Base-by-base conservation (phyloP, 2,888 invertebrate genomes). In the Noctua janthe region DNA sequence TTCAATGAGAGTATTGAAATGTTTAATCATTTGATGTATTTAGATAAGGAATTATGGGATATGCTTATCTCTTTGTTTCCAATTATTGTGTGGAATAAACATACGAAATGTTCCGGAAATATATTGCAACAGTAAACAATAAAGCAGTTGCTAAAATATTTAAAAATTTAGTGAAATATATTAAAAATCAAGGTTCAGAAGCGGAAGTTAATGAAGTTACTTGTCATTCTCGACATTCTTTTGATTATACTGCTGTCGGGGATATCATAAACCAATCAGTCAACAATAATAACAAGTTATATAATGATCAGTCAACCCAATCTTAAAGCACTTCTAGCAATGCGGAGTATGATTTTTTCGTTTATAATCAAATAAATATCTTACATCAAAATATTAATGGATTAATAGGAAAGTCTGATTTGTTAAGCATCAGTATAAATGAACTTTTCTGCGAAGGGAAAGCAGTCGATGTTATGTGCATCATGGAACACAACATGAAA, bases 321-420 rank as follows among this genome's bases (percentile, higher is more conserved):
- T 29, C 62, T 62, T 29, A 62, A 29, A 15, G 35, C 29, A 62
- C 29, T 62, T 29, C 62, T 62, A 29, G 29, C 62, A 29, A 62
- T 29, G 29, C 13, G 15, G 62, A 62, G 13, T 6, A 62, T 62
- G 49, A 49, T 62, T 62, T 62, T 62, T 62, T 62, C 62, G 62
- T 62, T 35, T 62, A 62, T 62, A 29, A 29, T 29, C 29, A 29
- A 29, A 29, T 29, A 29, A 29, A 29, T 29, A 29, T 29, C 29
- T 29, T 64, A 35, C 64, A 64, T 64, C 64, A 64, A 35, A 64
- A 64, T 64, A 64, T 64, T 17, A 64, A 64, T 17, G 64, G 64
- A 15, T 64, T 64, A 17, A 64, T 35, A 13, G 62, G 62, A 29
- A 62, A 62, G 15, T 62, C 64, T 6, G 64, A 66, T 39, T 10